A percentile compares a stretch with the other conserved stretches of the same genome.
Conservation (phyloP, 1,140 invertebrate species). For the Calosoma granatense region DNA sequence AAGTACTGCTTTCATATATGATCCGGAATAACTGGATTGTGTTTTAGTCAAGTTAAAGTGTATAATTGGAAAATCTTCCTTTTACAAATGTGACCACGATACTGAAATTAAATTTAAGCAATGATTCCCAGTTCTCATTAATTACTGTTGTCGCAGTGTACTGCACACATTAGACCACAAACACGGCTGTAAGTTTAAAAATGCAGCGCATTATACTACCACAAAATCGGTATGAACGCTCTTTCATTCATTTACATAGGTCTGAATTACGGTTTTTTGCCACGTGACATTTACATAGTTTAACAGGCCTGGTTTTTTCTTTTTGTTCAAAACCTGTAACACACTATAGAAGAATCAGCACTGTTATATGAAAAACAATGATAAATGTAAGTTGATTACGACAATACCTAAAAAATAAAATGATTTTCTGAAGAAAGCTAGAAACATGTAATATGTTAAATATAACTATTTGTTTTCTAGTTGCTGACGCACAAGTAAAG, state of each 20-base stretch:
- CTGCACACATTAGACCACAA: not conserved
- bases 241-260: not conserved
- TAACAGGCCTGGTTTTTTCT: not conserved
- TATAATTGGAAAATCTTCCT: not conserved
- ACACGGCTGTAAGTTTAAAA: conserved; percentile 3
- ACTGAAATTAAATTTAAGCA: not conserved
- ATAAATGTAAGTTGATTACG: too few species aligned
- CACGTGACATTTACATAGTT: not conserved
- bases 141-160: not conserved
- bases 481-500: too few species aligned
- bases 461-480: too few species aligned
- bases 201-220: not conserved
- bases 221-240: not conserved
- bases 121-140: conserved; percentile 1
- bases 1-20: too few species aligned
- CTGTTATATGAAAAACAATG: too few species aligned
- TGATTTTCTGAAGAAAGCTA: too few species aligned
- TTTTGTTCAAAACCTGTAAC: too few species aligned
- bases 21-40: too few species aligned
- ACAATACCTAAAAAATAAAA: too few species aligned
- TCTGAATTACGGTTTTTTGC: not conserved
- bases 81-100: not conserved
- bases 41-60: too few species aligned
- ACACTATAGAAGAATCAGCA: too few species aligned
- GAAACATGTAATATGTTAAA: too few species aligned